phyloP scores from a whole-genome alignment of 1,140 invertebrate genomes.

The Ephestia elutella region DNA sequence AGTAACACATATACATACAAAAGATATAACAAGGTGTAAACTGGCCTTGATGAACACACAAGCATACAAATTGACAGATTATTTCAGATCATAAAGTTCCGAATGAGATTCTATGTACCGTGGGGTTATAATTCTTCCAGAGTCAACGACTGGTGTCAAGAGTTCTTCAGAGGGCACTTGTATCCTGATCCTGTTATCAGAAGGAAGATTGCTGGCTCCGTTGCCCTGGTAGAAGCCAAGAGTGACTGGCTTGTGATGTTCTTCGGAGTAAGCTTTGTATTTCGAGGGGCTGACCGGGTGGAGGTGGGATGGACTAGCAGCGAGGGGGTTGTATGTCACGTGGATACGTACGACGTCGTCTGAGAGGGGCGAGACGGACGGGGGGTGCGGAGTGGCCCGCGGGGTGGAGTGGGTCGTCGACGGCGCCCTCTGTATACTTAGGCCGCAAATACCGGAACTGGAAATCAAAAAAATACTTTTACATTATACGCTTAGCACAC shows the following conservation, averaged over 20 bases:
- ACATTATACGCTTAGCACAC: neutral
- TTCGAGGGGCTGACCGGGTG: constrained; percentile 48
- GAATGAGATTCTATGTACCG: constrained; percentile 54
- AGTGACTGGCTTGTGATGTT: constrained; percentile 52
- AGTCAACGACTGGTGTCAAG: constrained; percentile 81
- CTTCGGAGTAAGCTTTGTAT: constrained; percentile 44
- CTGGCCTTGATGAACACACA: too few species aligned
- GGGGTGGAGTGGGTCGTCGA: constrained; percentile 77
- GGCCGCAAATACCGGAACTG: constrained; percentile 66
- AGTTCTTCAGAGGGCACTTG: constrained; percentile 80
- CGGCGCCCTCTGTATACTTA: constrained; percentile 66
- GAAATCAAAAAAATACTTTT: constrained; percentile 19
- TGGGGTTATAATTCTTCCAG: constrained; percentile 64
- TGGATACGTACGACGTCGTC: constrained; percentile 85
- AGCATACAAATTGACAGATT: constrained; percentile 13
- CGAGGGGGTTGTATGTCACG: constrained; percentile 78
- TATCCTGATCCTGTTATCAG: constrained; percentile 80
- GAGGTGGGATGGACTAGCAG: constrained; percentile 74
- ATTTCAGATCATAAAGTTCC: constrained; percentile 61
- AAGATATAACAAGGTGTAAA: neutral
- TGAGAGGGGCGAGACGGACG: constrained; percentile 66
- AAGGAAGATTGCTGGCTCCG: constrained; percentile 40
- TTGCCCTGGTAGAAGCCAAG: constrained; percentile 56
- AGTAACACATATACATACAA: neutral
- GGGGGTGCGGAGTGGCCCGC: constrained; percentile 76